phyloP scores from a whole-genome alignment of 2,113 vertebrate genomes.

The Eolophus roseicapilla region DNA sequence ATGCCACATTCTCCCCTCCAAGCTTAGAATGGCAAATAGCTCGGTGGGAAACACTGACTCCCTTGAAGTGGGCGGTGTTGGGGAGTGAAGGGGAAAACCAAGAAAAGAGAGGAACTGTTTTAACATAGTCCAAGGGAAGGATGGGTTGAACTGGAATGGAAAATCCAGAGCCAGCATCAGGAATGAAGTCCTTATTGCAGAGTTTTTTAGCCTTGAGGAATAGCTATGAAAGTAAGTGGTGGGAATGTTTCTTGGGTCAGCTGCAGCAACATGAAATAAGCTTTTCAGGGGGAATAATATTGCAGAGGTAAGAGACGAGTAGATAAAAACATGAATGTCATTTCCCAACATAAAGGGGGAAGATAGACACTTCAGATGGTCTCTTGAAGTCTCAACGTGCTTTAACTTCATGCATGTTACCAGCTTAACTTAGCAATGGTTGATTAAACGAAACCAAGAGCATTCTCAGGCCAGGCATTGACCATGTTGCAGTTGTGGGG shows the following conservation, averaged over 20 bases:
- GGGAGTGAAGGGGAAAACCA: background rate
- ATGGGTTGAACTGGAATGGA: constrained; percentile 10
- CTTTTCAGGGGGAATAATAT: background rate
- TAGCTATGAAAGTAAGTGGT: background rate
- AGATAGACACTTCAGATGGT: background rate
- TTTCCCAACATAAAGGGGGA: background rate
- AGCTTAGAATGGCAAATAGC: background rate
- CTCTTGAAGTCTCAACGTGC: background rate
- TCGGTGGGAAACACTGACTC: background rate
- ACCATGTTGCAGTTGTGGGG: background rate
- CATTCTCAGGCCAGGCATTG: constrained; percentile 2
- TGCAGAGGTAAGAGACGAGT: background rate
- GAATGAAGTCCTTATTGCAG: background rate
- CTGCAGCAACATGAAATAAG: background rate
- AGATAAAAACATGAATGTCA: background rate
- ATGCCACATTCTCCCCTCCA: background rate
- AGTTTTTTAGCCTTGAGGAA: background rate
- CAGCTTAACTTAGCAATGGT: constrained; percentile 31
- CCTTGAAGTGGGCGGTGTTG: background rate
- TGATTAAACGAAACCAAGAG: constrained; percentile 42
- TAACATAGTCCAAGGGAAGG: background rate
- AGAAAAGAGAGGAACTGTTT: background rate
- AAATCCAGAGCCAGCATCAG: background rate
- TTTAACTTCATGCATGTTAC: background rate
- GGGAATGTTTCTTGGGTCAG: background rate